A percentile compares a stretch with the other conserved stretches of the same genome.
Conservation (phyloP, 2,113 vertebrate species). For the Platysternon megacephalum region DNA sequence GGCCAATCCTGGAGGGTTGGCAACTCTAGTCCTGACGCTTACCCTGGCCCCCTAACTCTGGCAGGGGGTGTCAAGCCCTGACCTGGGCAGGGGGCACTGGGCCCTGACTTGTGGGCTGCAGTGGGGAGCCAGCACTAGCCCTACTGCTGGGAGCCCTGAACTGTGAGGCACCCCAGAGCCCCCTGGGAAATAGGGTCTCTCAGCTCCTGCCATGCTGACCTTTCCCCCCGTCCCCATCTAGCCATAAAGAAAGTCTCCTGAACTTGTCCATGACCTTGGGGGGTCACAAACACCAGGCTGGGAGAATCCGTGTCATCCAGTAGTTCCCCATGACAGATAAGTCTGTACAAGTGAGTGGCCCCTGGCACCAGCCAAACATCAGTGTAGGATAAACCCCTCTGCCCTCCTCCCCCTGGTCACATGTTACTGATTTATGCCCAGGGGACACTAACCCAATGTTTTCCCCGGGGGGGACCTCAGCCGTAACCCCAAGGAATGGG, state of each 20-base stretch:
- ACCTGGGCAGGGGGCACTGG: too few relatives aligned
- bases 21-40: too few relatives aligned
- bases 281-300: background rate
- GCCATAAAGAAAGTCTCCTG: background rate
- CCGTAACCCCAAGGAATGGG: background rate
- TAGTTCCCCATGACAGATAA: background rate
- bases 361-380: background rate
- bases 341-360: background rate
- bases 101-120: background rate
- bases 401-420: background rate
- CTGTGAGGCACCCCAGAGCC: background rate
- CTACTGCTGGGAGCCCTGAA: background rate
- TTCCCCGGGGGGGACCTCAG: background rate
- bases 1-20: too few relatives aligned
- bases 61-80: too few relatives aligned
- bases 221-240: background rate
- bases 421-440: background rate
- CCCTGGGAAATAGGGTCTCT: background rate
- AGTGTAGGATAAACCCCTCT: background rate
- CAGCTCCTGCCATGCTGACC: background rate
- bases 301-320: background rate
- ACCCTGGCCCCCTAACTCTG: too few relatives aligned
- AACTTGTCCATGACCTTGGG: background rate
- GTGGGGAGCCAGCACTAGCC: background rate
- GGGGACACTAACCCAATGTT: background rate